Evolutionary conservation across 2,113 vertebrate species (phyloP), one percentile per base, ranked within the genome.

Genomic region (Bambusicola thoracicus): DNA sequence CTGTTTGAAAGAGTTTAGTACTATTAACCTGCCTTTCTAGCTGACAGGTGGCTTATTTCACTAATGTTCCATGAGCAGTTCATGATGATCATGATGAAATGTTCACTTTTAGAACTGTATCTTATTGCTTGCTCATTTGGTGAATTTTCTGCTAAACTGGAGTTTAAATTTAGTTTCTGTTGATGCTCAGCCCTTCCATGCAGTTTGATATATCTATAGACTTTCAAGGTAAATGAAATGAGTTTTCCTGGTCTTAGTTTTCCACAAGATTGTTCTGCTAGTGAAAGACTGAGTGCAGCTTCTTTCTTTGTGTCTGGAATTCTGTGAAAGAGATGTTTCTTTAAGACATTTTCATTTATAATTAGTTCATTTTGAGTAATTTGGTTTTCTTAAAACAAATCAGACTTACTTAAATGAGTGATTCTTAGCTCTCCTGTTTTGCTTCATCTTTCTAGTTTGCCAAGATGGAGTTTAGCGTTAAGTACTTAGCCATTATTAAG

Each of bases 101-200:
- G 7, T 44, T 90, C 48, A 12, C 20, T 90, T n/a, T 55, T 36
- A 84, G n/a, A 18, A 30, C 44, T 55, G 20, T 12, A 74, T 70
- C 48, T 85, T 80, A 29, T 5, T 0, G 0, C 72, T 70, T 40
- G 4, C 13, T 81, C 32, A 8, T 20, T n/a, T 13, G 8, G 10
- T 46, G 51, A 59, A 8, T 2, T 0, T 81, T 74, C 55, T 81
- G 8, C 41, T 40, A 48, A 85, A 15, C 20, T 84, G 51, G n/a
- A 75, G 66, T 79, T 63, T 65, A 65, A n/a, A 40, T 40, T 10
- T 19, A 6, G 46, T 12, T 78, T 65, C 44, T 40, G 19, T 34
- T 86, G 32, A 5, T 81, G 18, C 17, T 78, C 0, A 1, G 43
- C 12, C 69, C 30, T 78, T 1, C 0, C 7, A 1, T 90, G 36